phyloP scores from a whole-genome alignment of 64 coral and sea anemone species.

The Stichodactyla mertensii region DNA sequence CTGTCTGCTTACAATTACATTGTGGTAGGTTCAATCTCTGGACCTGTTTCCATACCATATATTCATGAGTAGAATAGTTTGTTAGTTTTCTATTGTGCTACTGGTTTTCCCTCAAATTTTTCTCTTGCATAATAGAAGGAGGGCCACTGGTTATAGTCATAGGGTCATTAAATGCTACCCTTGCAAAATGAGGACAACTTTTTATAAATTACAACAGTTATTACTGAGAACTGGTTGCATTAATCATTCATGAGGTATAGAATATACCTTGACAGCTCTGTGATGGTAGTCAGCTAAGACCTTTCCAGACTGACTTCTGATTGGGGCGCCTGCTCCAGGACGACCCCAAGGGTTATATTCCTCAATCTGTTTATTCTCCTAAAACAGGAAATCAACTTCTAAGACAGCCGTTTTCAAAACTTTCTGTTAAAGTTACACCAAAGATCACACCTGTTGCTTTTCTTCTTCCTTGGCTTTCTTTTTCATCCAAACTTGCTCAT shows the following conservation, averaged over 20 bases:
- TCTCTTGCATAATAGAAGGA: no score
- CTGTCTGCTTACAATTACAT: no score
- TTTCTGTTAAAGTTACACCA: background rate
- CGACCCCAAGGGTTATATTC: constrained; percentile 84
- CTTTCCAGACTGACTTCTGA: constrained; percentile 80
- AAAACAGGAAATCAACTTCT: background rate
- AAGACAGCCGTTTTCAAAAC: background rate
- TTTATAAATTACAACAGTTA: no score
- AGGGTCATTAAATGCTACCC: background rate
- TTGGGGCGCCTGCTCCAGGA: constrained; percentile 76
- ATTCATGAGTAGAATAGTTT: no score
- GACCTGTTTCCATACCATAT: no score
- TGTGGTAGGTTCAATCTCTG: no score
- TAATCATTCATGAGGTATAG: background rate
- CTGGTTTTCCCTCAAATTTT: no score
- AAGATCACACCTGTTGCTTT: background rate
- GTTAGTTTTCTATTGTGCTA: no score
- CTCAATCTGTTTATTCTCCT: constrained; percentile 27
- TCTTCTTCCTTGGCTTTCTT: constrained; percentile 16
- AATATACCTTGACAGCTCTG: background rate
- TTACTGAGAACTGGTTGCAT: background rate
- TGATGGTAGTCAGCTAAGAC: constrained; percentile 70
- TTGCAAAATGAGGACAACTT: no score
- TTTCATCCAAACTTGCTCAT: constrained; percentile 36
- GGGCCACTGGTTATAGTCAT: no score